Base-by-base conservation (phyloP, 2,797 vertebrate species). In the Acanthopagrus latus region DNA sequence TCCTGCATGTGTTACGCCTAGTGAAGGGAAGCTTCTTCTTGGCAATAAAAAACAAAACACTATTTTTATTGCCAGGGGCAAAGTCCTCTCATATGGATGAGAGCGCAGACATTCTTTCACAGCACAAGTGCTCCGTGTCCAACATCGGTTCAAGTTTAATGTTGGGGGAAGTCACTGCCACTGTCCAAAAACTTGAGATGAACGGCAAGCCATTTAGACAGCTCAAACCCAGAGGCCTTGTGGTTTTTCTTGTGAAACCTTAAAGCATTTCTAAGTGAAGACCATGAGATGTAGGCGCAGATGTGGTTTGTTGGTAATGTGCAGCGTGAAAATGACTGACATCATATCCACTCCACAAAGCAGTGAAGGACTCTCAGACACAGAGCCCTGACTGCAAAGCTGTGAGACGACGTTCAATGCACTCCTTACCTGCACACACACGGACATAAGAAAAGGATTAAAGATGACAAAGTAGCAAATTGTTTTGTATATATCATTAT, bases 401-500 rank as follows among this genome's bases (percentile, higher is more conserved):
- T 0, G 96, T 97, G 80, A 99, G 96, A 82, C 98, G 96, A 14
- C 98, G 96, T 84, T 98, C 98, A 0, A 99, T 98, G 89, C 97
- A 98, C 90, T 98, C 94, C 81, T 98, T 99, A 93, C 97, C 98
- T 99, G 91, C 3, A 67, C 62, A 62, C 20, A 73, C 38, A 68
- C 20, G 74, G 6, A 44, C 44, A 38, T 3, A 71, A 18, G 20
- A 16, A 20, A n/a, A 38, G 9, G 38, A 10, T 38, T 38, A 38
- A 38, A 38, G 38, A 38, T 38, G 38, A 38, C 7, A 38, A 38
- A 9, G 10, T 38, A 10, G 38, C 38, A 38, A 38, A 38, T 38
- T 10, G 38, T 38, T 38, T 10, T 38, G 7, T 9, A 9, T 38
- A 38, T 38, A 38, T 38, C 33, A 1, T 21, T 0, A 1, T 17